These are phyloP conservation scores for Eucriotettix oculatus DNA, from an alignment of 2,888 invertebrate genomes.

Conservation along the genomic window DNA sequence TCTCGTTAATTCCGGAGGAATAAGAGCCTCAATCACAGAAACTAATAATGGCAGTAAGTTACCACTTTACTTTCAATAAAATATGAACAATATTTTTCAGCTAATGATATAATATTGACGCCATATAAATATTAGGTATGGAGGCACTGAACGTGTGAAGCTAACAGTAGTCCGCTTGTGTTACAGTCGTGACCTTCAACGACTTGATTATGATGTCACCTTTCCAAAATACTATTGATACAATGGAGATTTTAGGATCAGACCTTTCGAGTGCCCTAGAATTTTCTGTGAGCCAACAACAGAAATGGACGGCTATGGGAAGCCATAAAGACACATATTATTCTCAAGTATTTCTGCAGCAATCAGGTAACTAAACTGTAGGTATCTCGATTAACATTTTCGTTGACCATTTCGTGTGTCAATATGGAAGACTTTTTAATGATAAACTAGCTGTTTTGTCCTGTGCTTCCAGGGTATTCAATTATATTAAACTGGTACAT, in stretches of 20 bases:
- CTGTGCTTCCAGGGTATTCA: too few relatives aligned
- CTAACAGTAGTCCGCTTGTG: background rate
- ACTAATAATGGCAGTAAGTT: conserved; percentile 33
- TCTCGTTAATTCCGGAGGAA: conserved; percentile 48
- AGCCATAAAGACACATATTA: background rate
- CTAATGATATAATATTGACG: background rate
- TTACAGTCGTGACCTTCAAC: conserved; percentile 51
- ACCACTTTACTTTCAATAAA: conserved; percentile 1
- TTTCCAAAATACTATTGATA: conserved; percentile 57
- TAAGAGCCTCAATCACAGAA: conserved; percentile 46
- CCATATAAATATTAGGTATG: too few relatives aligned
- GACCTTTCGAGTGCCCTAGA: conserved; percentile 41
- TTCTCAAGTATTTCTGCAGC: background rate
- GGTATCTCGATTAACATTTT: too few relatives aligned
- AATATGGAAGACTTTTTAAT: too few relatives aligned
- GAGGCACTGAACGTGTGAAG: background rate
- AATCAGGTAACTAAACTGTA: background rate
- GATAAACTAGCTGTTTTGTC: too few relatives aligned
- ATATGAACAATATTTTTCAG: background rate
- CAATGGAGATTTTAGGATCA: conserved; percentile 49
- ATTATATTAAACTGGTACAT: too few relatives aligned
- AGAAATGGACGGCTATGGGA: background rate
- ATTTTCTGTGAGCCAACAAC: conserved; percentile 13
- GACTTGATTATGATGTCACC: conserved; percentile 53
- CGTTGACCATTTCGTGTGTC: too few relatives aligned